Conservation (phyloP, 2,797 vertebrate genomes). For the Pempheris klunzingeri region DNA sequence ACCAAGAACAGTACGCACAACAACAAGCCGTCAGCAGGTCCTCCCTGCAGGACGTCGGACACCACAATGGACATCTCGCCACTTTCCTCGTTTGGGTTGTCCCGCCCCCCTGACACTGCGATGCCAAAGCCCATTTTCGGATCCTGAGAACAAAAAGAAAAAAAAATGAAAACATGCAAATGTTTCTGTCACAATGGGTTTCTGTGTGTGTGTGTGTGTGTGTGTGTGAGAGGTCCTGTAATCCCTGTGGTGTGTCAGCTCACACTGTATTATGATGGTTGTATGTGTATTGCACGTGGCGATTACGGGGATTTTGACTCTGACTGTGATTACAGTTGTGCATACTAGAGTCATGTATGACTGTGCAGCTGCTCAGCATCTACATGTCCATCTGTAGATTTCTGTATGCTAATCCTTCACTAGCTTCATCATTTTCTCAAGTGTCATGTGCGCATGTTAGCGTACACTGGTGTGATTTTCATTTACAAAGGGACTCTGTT, state of each 20-base stretch:
- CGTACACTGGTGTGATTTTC: not conserved
- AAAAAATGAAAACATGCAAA: slow-evolving; percentile 16
- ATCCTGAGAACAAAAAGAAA: slow-evolving; percentile 82
- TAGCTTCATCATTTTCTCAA: not conserved
- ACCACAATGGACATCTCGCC: slow-evolving; percentile 95
- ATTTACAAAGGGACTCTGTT: not conserved
- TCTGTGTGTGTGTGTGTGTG: not conserved
- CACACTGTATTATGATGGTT: slow-evolving; percentile 35
- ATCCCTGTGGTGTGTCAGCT: slow-evolving; percentile 45
- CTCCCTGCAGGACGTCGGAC: slow-evolving; percentile 94
- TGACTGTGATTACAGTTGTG: slow-evolving; percentile 44
- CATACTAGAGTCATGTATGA: slow-evolving; percentile 22
- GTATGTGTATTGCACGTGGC: slow-evolving; percentile 32
- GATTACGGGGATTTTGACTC: slow-evolving; percentile 48
- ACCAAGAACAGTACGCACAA: slow-evolving; percentile 86
- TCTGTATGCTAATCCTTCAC: slow-evolving; percentile 17
- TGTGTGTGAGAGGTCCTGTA: slow-evolving; percentile 25
- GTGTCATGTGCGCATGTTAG: not conserved
- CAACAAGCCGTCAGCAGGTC: slow-evolving; percentile 93
- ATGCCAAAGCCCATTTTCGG: slow-evolving; percentile 98
- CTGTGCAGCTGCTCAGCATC: not conserved
- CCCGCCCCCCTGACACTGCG: slow-evolving; percentile 95
- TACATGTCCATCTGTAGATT: slow-evolving; percentile 2
- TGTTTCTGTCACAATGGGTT: not conserved
- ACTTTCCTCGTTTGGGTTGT: slow-evolving; percentile 96